Evolutionary conservation across 1,140 invertebrate genomes (phyloP).

Genomic region (Triops cancriformis): DNA sequence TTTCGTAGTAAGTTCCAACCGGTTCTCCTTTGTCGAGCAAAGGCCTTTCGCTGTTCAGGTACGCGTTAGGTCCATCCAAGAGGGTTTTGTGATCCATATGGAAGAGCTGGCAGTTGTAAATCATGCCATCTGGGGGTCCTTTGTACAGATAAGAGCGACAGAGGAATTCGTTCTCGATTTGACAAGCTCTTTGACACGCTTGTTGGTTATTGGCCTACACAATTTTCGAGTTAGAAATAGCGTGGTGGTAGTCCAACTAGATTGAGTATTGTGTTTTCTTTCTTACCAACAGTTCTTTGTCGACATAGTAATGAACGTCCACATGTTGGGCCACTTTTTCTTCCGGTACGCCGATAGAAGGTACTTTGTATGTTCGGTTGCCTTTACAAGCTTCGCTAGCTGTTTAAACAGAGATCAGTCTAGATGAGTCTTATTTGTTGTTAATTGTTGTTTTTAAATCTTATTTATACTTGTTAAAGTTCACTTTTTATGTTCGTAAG

Average conservation of each 20-base stretch:
- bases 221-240: constrained; percentile 22
- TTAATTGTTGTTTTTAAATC: no score
- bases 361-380: constrained; percentile 62
- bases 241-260: not conserved
- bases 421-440: not conserved
- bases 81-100: constrained; percentile 85
- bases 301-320: constrained; percentile 81
- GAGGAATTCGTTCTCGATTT: constrained; percentile 85
- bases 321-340: constrained; percentile 86
- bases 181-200: constrained; percentile 77
- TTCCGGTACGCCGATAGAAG: constrained; percentile 75
- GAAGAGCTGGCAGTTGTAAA: constrained; percentile 74
- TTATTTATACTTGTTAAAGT: no score
- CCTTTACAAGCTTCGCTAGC: constrained; percentile 70
- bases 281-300: constrained; percentile 74
- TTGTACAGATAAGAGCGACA: constrained; percentile 82
- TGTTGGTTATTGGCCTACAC: constrained; percentile 33
- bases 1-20: constrained; percentile 81
- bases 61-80: constrained; percentile 82
- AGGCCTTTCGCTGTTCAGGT: constrained; percentile 74
- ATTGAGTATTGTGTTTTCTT: not conserved
- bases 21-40: constrained; percentile 82
- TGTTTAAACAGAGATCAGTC: constrained; percentile 32
- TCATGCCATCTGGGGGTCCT: constrained; percentile 35
- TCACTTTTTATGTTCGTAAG: no score